These are phyloP conservation scores for Heteromurus nitidus DNA, from an alignment of 2,888 invertebrate genomes.

Conservation along the genomic window DNA sequence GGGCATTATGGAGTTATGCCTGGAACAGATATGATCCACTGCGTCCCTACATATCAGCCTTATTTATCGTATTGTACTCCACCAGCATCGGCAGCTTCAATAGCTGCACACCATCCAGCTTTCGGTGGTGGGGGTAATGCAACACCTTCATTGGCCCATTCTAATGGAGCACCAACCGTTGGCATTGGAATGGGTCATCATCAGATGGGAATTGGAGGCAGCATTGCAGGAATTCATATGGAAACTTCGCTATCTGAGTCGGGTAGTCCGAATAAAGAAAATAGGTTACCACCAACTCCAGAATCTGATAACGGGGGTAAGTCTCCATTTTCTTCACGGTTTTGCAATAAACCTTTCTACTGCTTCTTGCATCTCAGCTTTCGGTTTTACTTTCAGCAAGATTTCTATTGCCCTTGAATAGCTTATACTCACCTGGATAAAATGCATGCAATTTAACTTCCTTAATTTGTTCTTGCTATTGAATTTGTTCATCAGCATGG, in stretches of 20 bases:
- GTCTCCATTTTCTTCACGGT: conserved; percentile 3
- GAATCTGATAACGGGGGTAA: conserved; percentile 71
- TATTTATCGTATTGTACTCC: conserved; percentile 65
- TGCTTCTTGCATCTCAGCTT: not conserved
- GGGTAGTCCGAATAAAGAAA: conserved; percentile 73
- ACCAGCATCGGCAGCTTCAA: conserved; percentile 37
- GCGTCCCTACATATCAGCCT: conserved; percentile 72
- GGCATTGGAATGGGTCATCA: conserved; percentile 51
- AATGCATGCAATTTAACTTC: too few relatives aligned
- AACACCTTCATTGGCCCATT: conserved; percentile 35
- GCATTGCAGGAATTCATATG: conserved; percentile 24
- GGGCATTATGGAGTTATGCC: conserved; percentile 47
- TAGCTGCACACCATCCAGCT: conserved; percentile 34
- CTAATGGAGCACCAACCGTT: conserved; percentile 37
- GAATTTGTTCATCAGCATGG: too few relatives aligned
- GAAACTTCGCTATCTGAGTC: conserved; percentile 62
- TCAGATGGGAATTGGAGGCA: conserved; percentile 40
- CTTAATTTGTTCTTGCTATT: too few relatives aligned
- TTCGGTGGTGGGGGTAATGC: conserved; percentile 18
- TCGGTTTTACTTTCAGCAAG: not conserved
- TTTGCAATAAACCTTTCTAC: conserved; percentile 1
- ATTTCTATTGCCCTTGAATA: too few relatives aligned
- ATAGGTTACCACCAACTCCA: conserved; percentile 72
- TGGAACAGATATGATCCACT: conserved; percentile 69
- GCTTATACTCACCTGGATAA: too few relatives aligned